Evolutionary conservation across 2,797 vertebrate genomes (phyloP).

Genomic region (Oceanodroma leucorhoa): DNA sequence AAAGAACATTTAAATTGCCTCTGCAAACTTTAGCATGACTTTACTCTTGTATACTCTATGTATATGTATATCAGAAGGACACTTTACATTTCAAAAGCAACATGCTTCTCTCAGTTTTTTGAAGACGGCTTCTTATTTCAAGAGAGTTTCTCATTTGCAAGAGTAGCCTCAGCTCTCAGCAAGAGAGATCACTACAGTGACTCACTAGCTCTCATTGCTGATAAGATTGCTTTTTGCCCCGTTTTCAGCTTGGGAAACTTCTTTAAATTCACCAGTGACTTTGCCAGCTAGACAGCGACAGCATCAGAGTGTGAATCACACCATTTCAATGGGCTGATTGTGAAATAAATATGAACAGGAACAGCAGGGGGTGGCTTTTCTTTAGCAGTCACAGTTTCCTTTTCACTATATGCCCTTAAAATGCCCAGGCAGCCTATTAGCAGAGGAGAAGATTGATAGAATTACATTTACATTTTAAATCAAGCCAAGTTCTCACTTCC

Average conservation of each 20-base stretch:
- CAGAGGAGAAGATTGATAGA: slow-evolving; percentile 50
- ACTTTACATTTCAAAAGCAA: slow-evolving; percentile 57
- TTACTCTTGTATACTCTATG: neutral
- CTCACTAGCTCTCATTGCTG: slow-evolving; percentile 7
- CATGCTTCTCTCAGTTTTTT: neutral
- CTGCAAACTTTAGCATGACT: neutral
- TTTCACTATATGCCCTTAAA: slow-evolving; percentile 68
- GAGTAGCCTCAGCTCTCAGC: neutral
- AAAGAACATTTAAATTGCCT: slow-evolving; percentile 19
- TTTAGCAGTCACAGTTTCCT: slow-evolving; percentile 56
- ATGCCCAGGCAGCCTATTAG: slow-evolving; percentile 58
- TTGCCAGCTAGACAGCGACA: slow-evolving; percentile 52
- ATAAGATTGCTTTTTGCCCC: slow-evolving; percentile 40
- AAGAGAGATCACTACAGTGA: slow-evolving; percentile 15
- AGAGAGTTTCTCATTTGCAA: slow-evolving; percentile 27
- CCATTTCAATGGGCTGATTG: slow-evolving; percentile 60
- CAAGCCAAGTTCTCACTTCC: slow-evolving; percentile 49
- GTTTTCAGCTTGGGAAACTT: slow-evolving; percentile 60
- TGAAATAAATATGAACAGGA: slow-evolving; percentile 67
- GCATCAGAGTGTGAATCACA: slow-evolving; percentile 62
- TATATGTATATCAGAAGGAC: slow-evolving; percentile 21
- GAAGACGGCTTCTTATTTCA: slow-evolving; percentile 13
- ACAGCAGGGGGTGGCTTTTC: slow-evolving; percentile 59
- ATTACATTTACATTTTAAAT: slow-evolving; percentile 64
- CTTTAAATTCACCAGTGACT: slow-evolving; percentile 58